These are phyloP conservation scores for Halichoerus grypus DNA, from an alignment of 2,113 vertebrate genomes.

Conservation along the genomic window DNA sequence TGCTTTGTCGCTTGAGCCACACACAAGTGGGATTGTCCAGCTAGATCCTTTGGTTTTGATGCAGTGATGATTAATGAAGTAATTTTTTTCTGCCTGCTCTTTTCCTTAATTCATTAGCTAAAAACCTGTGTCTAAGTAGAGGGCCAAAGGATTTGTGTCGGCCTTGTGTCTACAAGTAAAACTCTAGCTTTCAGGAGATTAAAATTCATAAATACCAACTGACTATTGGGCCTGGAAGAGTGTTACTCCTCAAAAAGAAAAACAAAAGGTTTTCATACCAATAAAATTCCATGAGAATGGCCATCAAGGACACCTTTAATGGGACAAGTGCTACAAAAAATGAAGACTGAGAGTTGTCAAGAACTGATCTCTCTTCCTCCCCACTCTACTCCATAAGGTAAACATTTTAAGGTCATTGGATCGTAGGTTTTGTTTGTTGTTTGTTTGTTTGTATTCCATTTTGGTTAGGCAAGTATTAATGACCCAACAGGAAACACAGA, in stretches of 20 bases:
- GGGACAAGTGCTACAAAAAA: background rate
- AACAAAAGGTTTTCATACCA: background rate
- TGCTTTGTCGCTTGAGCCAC: background rate
- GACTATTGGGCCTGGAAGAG: background rate
- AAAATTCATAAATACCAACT: conserved; percentile 10
- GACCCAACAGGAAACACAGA: background rate
- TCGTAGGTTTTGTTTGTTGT: background rate
- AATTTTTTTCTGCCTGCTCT: background rate
- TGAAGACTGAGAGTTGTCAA: background rate
- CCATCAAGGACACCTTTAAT: background rate
- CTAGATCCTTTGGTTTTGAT: conserved; percentile 40
- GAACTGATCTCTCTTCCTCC: background rate
- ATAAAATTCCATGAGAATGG: background rate
- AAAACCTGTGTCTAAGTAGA: background rate
- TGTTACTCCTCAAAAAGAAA: background rate
- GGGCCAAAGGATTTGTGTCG: background rate
- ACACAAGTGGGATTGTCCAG: background rate
- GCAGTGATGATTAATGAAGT: background rate
- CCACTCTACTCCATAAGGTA: background rate
- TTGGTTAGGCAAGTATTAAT: background rate
- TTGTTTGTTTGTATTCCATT: background rate
- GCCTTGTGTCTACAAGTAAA: background rate
- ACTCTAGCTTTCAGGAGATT: conserved; percentile 46
- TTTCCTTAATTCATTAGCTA: background rate
- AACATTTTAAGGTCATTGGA: background rate